Evolutionary conservation across 2,797 vertebrate genomes (phyloP).

Genomic region (Sus cebifrons): DNA sequence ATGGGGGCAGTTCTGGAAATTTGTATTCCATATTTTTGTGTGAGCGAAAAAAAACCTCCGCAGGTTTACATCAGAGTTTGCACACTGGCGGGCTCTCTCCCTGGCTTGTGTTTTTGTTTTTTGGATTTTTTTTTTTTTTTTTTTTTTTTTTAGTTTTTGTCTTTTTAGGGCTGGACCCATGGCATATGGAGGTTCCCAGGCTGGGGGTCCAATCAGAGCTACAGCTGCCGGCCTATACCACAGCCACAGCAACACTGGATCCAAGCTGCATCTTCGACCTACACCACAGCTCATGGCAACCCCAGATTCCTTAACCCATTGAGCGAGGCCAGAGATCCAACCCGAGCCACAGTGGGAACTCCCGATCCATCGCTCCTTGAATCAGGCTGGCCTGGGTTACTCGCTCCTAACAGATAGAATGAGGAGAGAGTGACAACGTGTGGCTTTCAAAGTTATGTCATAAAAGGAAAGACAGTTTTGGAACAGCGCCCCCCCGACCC

Average conservation of each 20-base stretch:
- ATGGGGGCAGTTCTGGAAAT: not conserved
- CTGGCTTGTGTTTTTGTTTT: not conserved
- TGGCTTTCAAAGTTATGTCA: not conserved
- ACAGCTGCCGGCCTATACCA: no score
- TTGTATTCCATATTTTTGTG: not conserved
- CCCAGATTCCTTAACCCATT: no score
- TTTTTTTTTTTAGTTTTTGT: no score
- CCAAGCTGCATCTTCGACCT: no score
- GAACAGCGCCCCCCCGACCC: no score
- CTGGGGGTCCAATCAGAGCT: no score
- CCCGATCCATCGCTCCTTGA: not conserved
- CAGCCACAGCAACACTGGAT: no score
- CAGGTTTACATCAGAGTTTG: not conserved
- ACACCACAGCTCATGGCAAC: no score
- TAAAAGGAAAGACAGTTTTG: not conserved
- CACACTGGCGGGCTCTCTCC: not conserved
- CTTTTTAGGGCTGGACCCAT: no score
- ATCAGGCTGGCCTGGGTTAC: not conserved
- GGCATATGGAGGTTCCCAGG: no score
- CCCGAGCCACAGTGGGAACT: no score
- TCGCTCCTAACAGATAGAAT: conserved; percentile 20
- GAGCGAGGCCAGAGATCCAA: no score
- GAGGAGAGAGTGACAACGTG: not conserved
- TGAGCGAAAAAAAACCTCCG: not conserved
- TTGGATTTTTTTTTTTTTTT: not conserved